Evolutionary conservation across 2,113 vertebrate genomes (phyloP), one percentile per base, ranked within the genome.

Genomic region (Anser cygnoides): DNA sequence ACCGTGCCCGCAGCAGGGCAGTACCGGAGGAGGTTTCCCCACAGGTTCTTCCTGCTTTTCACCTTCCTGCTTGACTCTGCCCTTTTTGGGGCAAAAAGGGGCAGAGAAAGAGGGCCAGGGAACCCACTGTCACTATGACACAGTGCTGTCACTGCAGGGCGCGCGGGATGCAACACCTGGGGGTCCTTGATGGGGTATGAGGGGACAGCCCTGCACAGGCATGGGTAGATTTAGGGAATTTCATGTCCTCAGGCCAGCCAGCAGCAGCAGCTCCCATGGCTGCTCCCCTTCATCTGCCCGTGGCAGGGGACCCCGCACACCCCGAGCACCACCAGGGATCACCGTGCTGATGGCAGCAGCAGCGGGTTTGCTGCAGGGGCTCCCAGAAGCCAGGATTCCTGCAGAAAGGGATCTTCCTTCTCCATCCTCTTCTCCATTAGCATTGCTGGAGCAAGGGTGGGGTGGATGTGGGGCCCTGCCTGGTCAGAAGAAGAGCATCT

Each of bases 191-290:
- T 20, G 37, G 44, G 17, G 44, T 18, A 10, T 18, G 0, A 1
- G n/a, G 41, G 22, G 7, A 20, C 44, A 46, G 44, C 52, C 70
- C 68, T 33, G 49, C 57, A 84, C 81, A 46, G 52, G 50, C 0
- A 0, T 1, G 0, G 50, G 68, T 21, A n/a, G 54, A 49, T n/a
- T 78, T 2, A 14, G 33, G 78, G 55, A 37, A 20, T 20, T 19
- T 46, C 18, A 19, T 46, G 46, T 46, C 46, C 46, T 46, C 46
- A 18, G 19, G 46, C 5, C 70, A 67, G 72, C 84, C 33, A 0
- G 1, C 50, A 59, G 75, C 71, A 39, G 76, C 71, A 26, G 41
- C 65, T 72, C 31, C 0, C 17, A 4, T 31, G 35, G 18, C 71
- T 90, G 61, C 57, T 90, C 78, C 63, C 67, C 9, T 8, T 77